phyloP scores from a whole-genome alignment of 2,797 vertebrate genomes.

The Otolemur crassicaudatus region DNA sequence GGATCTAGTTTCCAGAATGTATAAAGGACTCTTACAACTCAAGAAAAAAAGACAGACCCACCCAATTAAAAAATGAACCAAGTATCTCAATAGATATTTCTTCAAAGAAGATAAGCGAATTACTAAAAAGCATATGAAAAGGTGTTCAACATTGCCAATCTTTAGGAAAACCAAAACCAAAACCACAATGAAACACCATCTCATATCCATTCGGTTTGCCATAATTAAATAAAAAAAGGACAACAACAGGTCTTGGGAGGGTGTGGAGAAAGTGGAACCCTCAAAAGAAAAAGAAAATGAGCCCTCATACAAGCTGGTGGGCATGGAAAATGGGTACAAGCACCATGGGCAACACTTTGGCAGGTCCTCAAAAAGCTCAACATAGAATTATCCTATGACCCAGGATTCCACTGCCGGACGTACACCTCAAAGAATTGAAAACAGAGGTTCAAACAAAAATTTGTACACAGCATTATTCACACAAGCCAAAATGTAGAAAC shows the following conservation, averaged over 20 bases:
- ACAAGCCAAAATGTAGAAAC: background rate
- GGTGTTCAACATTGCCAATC: background rate
- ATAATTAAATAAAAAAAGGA: background rate
- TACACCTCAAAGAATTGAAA: background rate
- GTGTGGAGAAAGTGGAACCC: background rate
- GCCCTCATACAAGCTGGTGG: background rate
- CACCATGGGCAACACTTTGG: accelerated
- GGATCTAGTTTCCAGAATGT: background rate
- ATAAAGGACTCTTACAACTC: background rate
- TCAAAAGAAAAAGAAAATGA: no score
- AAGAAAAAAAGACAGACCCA: background rate
- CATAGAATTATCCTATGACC: background rate
- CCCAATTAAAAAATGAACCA: background rate
- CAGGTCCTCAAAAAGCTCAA: background rate
- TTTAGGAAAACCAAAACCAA: background rate
- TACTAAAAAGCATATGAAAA: background rate
- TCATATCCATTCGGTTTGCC: no score
- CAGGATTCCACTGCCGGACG: background rate
- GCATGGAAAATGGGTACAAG: background rate
- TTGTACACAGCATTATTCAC: background rate
- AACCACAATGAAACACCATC: accelerated
- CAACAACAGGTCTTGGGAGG: background rate
- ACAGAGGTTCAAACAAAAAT: background rate
- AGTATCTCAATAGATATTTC: background rate
- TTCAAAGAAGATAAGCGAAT: background rate